A percentile compares a stretch with the other conserved stretches of the same genome.
These are phyloP conservation scores for Chrysomela aeneicollis DNA, from an alignment of 2,888 invertebrate species.

Conservation along the genomic window DNA sequence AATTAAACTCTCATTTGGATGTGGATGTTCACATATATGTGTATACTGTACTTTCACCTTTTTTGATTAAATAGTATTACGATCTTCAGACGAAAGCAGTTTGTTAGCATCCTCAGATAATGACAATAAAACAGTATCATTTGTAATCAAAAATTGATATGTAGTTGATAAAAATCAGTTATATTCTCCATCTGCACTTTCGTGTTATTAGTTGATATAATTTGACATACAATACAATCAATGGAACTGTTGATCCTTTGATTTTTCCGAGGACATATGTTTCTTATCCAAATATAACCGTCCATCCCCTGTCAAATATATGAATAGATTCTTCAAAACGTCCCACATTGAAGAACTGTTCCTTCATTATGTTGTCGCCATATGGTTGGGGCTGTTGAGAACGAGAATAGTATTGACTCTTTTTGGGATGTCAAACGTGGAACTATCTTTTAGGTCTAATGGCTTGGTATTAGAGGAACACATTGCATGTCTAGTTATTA, in stretches of 20 bases:
- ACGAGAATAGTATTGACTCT: not conserved
- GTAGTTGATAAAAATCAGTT: too few species aligned
- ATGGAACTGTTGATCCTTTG: not conserved
- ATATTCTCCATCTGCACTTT: not conserved
- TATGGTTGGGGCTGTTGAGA: not conserved
- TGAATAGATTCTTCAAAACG: slow-evolving; percentile 3
- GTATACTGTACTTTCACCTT: too few species aligned
- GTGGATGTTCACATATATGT: too few species aligned
- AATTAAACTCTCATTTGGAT: too few species aligned
- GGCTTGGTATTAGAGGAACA: too few species aligned
- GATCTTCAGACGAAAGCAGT: too few species aligned
- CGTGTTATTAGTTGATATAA: not conserved
- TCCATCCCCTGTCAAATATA: slow-evolving; percentile 5
- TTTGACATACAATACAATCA: not conserved
- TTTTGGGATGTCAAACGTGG: not conserved
- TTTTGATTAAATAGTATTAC: too few species aligned
- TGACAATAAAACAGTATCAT: too few species aligned
- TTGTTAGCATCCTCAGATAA: too few species aligned
- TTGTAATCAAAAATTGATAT: too few species aligned
- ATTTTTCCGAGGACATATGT: not conserved
- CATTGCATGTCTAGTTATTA: too few species aligned
- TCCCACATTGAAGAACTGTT: not conserved
- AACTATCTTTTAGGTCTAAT: not conserved
- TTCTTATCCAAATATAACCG: slow-evolving; percentile 1
- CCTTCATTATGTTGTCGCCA: not conserved